A percentile compares a stretch with the other conserved stretches of the same genome.
phyloP scores from a whole-genome alignment of 2,888 invertebrate species.

The Cheilosia pagana region DNA sequence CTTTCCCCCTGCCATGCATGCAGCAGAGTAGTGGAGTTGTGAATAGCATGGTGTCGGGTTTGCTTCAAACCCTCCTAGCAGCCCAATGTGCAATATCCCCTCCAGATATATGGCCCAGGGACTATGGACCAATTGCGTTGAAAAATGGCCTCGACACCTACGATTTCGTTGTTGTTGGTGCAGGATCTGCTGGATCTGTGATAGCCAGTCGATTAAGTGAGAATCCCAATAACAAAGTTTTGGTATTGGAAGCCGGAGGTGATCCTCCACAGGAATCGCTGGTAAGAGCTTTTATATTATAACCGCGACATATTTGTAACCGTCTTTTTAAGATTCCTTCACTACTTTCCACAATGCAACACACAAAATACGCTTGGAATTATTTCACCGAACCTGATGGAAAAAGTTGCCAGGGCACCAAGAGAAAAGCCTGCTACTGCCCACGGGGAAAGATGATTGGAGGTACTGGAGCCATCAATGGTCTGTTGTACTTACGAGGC shows the following conservation, averaged over 20 bases:
- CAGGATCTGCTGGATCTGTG: slow-evolving; percentile 84
- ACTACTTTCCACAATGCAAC: slow-evolving; percentile 77
- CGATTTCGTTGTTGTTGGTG: slow-evolving; percentile 84
- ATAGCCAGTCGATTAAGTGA: slow-evolving; percentile 84
- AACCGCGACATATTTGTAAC: neutral
- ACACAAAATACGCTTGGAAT: slow-evolving; percentile 78
- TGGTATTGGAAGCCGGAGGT: slow-evolving; percentile 84
- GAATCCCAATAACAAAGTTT: slow-evolving; percentile 82
- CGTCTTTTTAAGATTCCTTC: slow-evolving; percentile 77
- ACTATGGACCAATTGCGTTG: slow-evolving; percentile 79
- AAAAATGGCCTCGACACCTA: slow-evolving; percentile 80
- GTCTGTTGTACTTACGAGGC: slow-evolving; percentile 87
- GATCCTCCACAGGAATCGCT: slow-evolving; percentile 83
- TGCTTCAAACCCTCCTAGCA: slow-evolving; percentile 85
- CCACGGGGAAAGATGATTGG: slow-evolving; percentile 87
- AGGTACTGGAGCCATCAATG: slow-evolving; percentile 87
- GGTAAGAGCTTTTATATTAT: slow-evolving; percentile 77
- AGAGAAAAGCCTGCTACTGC: slow-evolving; percentile 84
- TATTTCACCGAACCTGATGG: slow-evolving; percentile 79
- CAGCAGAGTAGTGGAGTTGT: slow-evolving; percentile 78
- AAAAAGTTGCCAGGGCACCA: slow-evolving; percentile 77
- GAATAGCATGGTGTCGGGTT: slow-evolving; percentile 84
- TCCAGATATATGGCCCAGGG: slow-evolving; percentile 85
- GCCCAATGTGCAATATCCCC: slow-evolving; percentile 86
- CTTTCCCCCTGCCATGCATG: slow-evolving; percentile 75